Evolutionary conservation across 2,113 vertebrate genomes (phyloP).

Genomic region (Oreochromis spilurus): DNA sequence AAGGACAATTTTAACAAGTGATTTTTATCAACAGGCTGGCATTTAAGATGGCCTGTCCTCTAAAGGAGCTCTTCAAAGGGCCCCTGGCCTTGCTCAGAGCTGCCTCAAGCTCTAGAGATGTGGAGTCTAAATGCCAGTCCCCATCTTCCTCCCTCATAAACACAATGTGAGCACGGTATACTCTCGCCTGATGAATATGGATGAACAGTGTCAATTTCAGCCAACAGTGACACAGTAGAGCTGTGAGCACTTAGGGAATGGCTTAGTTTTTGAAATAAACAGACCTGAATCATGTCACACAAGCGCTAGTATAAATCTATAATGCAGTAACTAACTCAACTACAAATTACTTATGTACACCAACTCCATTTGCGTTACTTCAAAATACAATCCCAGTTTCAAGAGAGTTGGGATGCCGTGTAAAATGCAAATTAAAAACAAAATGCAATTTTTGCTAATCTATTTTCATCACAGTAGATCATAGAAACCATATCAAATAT

Average conservation of each 20-base stretch:
- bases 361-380: neutral
- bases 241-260: neutral
- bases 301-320: neutral
- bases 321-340: neutral
- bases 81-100: slow-evolving; percentile 7
- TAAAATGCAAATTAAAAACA: neutral
- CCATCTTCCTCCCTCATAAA: slow-evolving; percentile 14
- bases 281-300: neutral
- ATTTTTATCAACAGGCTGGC: slow-evolving; percentile 27
- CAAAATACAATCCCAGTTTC: neutral
- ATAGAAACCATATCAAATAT: neutral
- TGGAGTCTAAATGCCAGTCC: slow-evolving; percentile 32
- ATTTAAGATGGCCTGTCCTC: slow-evolving; percentile 21
- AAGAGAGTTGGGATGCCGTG: neutral
- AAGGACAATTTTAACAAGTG: slow-evolving; percentile 27
- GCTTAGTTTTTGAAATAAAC: neutral
- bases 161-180: slow-evolving; percentile 4
- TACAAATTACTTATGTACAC: neutral
- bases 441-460: neutral
- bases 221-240: neutral
- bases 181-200: slow-evolving; percentile 6
- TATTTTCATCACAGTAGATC: neutral
- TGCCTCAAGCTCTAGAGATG: slow-evolving; percentile 2
- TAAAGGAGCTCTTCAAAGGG: slow-evolving; percentile 6
- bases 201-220: slow-evolving; percentile 2